Evolutionary conservation across 2,113 vertebrate genomes (phyloP).

Genomic region (Vombatus ursinus): DNA sequence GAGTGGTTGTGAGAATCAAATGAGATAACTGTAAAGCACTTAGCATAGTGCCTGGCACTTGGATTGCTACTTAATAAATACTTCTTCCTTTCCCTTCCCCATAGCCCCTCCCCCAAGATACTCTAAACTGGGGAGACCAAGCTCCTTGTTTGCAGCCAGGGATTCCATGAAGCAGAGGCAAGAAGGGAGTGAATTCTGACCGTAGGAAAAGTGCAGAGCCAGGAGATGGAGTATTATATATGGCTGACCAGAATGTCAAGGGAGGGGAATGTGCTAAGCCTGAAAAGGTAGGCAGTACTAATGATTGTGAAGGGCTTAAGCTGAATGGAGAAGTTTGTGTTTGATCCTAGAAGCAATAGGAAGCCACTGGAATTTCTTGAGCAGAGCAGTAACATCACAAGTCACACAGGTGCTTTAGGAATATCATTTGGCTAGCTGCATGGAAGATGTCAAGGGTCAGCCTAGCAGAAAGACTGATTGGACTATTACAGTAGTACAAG

Average conservation of each 20-base stretch:
- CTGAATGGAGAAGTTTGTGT: not conserved
- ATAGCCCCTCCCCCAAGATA: not conserved
- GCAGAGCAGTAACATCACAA: not conserved
- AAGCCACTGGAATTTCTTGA: not conserved
- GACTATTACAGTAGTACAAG: not conserved
- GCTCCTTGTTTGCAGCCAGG: no score
- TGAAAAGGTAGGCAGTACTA: not conserved
- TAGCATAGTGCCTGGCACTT: no score
- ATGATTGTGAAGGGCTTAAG: not conserved
- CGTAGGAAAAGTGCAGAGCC: not conserved
- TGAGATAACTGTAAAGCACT: no score
- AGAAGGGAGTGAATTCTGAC: not conserved
- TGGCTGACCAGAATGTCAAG: not conserved
- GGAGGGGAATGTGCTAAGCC: not conserved
- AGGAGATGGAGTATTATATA: not conserved
- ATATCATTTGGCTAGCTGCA: not conserved
- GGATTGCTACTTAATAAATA: no score
- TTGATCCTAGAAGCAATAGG: not conserved
- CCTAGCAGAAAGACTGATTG: not conserved
- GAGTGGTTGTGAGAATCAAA: no score
- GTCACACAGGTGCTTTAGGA: not conserved
- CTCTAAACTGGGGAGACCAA: no score
- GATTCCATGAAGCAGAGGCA: not conserved
- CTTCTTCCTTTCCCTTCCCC: not conserved
- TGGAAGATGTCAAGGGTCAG: not conserved